Evolutionary conservation across 1,140 invertebrate genomes (phyloP).

Genomic region (Luehdorfia chinensis): DNA sequence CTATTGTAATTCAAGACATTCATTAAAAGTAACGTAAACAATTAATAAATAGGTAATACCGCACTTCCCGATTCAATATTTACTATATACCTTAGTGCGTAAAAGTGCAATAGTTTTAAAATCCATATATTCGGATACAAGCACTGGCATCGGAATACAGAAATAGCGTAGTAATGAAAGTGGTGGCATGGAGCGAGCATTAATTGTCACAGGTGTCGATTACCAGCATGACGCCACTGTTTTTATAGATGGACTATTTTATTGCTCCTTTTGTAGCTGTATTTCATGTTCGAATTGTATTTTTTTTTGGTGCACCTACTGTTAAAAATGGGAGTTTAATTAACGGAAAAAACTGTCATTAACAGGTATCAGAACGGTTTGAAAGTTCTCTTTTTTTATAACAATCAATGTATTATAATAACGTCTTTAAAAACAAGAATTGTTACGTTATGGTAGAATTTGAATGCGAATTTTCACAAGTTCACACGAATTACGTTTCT

Average conservation of each 20-base stretch:
- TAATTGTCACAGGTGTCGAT: slow-evolving; percentile 69
- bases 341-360: slow-evolving; percentile 12
- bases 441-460: too few relatives aligned
- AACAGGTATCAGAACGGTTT: slow-evolving; percentile 4
- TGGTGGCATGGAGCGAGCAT: slow-evolving; percentile 39
- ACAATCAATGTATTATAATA: too few relatives aligned
- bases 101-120: slow-evolving; percentile 1
- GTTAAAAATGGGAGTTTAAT: slow-evolving; percentile 15
- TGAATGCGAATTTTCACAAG: background rate
- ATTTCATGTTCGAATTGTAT: slow-evolving; percentile 18
- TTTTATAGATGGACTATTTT: slow-evolving; percentile 34
- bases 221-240: slow-evolving; percentile 32
- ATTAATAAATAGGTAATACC: too few relatives aligned
- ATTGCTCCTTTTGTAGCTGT: slow-evolving; percentile 19
- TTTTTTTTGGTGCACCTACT: slow-evolving; percentile 7
- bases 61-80: too few relatives aligned
- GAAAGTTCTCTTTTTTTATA: slow-evolving; percentile 3
- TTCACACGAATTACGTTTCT: background rate
- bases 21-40: too few relatives aligned
- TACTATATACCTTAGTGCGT: too few relatives aligned
- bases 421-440: too few relatives aligned
- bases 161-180: slow-evolving; percentile 50
- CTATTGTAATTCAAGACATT: too few relatives aligned
- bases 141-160: slow-evolving; percentile 23
- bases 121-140: slow-evolving; percentile 13